Evolutionary conservation across 2,888 invertebrate genomes (phyloP).

Genomic region (Dendrolimus pini): DNA sequence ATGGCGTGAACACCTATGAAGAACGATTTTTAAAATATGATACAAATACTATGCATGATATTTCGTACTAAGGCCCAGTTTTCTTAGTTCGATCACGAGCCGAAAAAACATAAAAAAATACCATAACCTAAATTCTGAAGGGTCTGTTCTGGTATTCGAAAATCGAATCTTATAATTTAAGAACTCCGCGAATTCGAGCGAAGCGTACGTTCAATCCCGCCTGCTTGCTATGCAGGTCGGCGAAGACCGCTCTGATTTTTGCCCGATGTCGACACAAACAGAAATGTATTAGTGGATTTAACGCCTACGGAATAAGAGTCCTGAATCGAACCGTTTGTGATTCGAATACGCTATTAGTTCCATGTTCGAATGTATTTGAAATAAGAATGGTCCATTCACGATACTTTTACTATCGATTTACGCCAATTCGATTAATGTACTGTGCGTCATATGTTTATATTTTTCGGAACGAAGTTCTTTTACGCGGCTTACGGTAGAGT

Average conservation of each 20-base stretch:
- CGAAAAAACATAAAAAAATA: no score
- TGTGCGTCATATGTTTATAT: no score
- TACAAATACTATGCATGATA: no score
- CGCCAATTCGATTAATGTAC: neutral
- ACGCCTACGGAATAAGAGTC: slow-evolving; percentile 56
- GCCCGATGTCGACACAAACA: slow-evolving; percentile 59
- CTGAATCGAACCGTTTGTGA: slow-evolving; percentile 46
- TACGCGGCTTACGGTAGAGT: no score
- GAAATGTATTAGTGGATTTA: slow-evolving; percentile 71
- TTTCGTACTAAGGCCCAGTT: no score
- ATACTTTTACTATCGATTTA: neutral
- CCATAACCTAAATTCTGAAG: no score
- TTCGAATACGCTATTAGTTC: slow-evolving; percentile 50
- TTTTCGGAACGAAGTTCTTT: no score
- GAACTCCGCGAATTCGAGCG: slow-evolving; percentile 12
- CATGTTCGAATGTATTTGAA: slow-evolving; percentile 1
- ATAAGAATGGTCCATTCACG: neutral
- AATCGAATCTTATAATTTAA: slow-evolving; percentile 16
- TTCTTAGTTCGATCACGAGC: no score
- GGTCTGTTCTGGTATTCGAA: no score
- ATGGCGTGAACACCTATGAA: no score
- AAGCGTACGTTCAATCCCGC: slow-evolving; percentile 17
- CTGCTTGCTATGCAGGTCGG: slow-evolving; percentile 69
- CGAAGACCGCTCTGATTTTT: slow-evolving; percentile 64
- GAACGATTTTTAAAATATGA: no score